Evolutionary conservation across 1,140 invertebrate genomes (phyloP), one percentile per base, ranked within the genome.

Genomic region (Platyura marginata): DNA sequence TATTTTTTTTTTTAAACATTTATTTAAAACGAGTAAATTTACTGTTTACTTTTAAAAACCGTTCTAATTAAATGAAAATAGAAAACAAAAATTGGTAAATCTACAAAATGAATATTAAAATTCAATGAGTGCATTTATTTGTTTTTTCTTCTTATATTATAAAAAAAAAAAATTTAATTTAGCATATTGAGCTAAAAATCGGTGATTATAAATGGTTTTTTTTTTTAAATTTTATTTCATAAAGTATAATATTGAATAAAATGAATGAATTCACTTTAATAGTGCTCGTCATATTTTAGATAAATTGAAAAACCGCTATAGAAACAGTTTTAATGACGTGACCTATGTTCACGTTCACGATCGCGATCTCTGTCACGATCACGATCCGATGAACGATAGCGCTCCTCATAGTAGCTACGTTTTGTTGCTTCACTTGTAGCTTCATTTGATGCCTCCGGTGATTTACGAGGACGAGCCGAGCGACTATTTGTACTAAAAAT

Each of bases 361-460:
- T 78, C 75, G 54, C 74, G 65, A 52, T 77, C 74, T 55, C 73
- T 68, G 50, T 77, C 74, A 48, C 75, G 73, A 51, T 77, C 75
- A 44, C 70, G 59, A 33, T 70, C 70, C 44, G 75, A 68, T 54
- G 81, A 79, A 51, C 79, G 71, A 66, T 84, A 83, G 47, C 81
- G 68, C 60, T 83, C 81, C 49, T 84, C 81, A 66, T 86, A 84
- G 68, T 84, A 86, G 47, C 79, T 72, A 62, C 74, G 63, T 62
- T 67, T 57, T 50, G 61, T 56, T 57, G 55, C 54, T 63, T 72
- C 57, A 52, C 63, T 54, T 58, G 66, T 59, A 66, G 69, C 52
- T 23, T 54, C 63, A 10, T 61, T 54, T 40, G 67, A 63, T 23
- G 63, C 66, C 18, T 68, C 67, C 2, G 61, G 61, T 0, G 69